These are phyloP conservation scores for Rambutsinella grinnellia DNA, from an alignment of 2,888 invertebrate species.

Conservation along the genomic window DNA sequence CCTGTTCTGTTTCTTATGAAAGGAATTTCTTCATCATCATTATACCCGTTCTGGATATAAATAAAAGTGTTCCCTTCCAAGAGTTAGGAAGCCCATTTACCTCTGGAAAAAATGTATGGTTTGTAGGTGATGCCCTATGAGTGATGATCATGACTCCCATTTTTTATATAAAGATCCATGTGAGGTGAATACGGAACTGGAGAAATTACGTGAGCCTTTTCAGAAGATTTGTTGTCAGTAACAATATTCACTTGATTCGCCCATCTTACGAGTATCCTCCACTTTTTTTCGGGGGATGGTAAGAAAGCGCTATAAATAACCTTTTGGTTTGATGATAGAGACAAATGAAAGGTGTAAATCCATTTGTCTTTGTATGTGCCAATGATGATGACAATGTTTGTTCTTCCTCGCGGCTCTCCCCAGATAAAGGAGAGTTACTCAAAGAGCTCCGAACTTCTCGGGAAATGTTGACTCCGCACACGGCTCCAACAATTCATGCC, in stretches of 20 bases:
- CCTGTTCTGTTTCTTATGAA: too few species aligned
- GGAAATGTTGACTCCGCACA: neutral
- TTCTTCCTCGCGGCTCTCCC: neutral
- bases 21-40: neutral
- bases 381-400: neutral
- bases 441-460: neutral
- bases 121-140: too few species aligned
- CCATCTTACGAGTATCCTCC: slow-evolving; percentile 17
- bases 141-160: neutral
- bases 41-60: neutral
- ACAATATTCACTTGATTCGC: slow-evolving; percentile 48
- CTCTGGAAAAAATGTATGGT: too few species aligned
- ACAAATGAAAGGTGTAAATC: slow-evolving; percentile 60
- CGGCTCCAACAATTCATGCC: neutral
- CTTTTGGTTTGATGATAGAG: slow-evolving; percentile 48
- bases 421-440: neutral
- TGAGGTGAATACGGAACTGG: neutral
- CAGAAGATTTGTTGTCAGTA: slow-evolving; percentile 50
- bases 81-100: too few species aligned
- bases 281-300: neutral
- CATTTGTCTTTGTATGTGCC: slow-evolving; percentile 13
- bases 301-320: slow-evolving; percentile 55
- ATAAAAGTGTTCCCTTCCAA: too few species aligned
- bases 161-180: neutral
- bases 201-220: slow-evolving; percentile 44